These are phyloP conservation scores for Meiosimyza platycephala DNA, from an alignment of 2,888 invertebrate species.

Conservation along the genomic window DNA sequence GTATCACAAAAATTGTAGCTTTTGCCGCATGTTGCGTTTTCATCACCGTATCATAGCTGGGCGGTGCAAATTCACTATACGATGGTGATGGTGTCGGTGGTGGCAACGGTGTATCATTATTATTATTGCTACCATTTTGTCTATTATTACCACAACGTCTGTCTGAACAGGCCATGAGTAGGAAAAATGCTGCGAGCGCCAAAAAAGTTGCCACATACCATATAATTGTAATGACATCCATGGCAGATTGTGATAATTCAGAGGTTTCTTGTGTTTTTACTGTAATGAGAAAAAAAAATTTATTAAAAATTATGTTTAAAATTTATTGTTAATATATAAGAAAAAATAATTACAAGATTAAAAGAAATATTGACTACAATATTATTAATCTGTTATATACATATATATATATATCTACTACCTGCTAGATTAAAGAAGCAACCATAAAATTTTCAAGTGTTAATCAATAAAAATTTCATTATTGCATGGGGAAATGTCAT, in stretches of 20 bases:
- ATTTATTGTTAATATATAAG: too few relatives aligned
- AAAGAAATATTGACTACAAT: too few relatives aligned
- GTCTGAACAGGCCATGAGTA: constrained; percentile 67
- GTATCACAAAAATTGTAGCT: constrained; percentile 61
- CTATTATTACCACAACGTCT: constrained; percentile 52
- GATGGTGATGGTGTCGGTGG: constrained; percentile 65
- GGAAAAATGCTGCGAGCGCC: constrained; percentile 64
- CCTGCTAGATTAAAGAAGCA: too few relatives aligned
- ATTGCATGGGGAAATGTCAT: too few relatives aligned
- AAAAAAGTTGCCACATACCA: constrained; percentile 67
- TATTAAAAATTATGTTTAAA: not conserved
- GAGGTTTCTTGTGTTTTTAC: constrained; percentile 35
- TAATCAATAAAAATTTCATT: too few relatives aligned
- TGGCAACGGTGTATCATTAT: constrained; percentile 51
- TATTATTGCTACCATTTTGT: constrained; percentile 26
- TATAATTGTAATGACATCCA: constrained; percentile 66
- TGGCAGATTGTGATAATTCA: constrained; percentile 63
- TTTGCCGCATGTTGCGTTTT: constrained; percentile 58
- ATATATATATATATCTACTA: too few relatives aligned
- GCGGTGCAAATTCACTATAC: constrained; percentile 66
- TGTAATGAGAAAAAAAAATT: not conserved
- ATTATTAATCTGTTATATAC: too few relatives aligned
- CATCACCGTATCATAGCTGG: constrained; percentile 65
- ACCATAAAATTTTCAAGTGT: too few relatives aligned
- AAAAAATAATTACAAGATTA: too few relatives aligned